A percentile compares a stretch with the other conserved stretches of the same genome.
phyloP scores from a whole-genome alignment of 1,140 invertebrate genomes.

The Holcopasites calliopsidis region DNA sequence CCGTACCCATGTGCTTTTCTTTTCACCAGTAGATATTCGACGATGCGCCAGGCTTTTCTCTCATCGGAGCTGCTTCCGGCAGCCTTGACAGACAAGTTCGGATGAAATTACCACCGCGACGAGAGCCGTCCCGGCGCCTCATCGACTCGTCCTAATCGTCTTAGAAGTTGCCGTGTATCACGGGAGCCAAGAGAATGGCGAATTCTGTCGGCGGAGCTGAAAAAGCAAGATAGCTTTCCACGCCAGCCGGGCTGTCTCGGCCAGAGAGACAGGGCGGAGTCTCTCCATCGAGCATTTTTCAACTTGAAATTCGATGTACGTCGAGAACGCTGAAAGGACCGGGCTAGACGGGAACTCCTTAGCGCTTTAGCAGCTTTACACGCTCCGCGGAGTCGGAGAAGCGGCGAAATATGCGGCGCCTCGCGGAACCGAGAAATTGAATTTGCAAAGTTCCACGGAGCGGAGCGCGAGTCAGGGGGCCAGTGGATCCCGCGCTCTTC shows the following conservation, averaged over 20 bases:
- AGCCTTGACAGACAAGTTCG: not conserved
- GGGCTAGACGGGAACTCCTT: constrained; percentile 54
- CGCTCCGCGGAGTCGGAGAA: constrained; percentile 48
- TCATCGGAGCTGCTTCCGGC: not conserved
- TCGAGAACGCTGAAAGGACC: constrained; percentile 33
- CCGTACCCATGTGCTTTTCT: not conserved
- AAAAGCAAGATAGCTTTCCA: not conserved
- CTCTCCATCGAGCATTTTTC: constrained; percentile 25
- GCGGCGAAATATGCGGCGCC: constrained; percentile 57
- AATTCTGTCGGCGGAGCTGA: not conserved
- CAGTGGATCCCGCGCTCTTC: constrained; percentile 2
- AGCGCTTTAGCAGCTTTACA: constrained; percentile 56
- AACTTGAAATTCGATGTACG: constrained; percentile 40
- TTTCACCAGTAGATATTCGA: not conserved
- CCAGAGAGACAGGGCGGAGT: not conserved
- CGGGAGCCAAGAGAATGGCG: not conserved
- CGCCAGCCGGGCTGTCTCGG: not conserved
- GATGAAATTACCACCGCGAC: not conserved
- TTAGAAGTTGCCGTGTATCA: constrained; percentile 21
- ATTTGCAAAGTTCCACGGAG: constrained; percentile 59
- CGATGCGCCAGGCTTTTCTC: not conserved
- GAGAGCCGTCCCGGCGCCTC: not conserved
- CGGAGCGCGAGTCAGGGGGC: constrained; percentile 9
- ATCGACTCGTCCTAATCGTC: constrained; percentile 47
- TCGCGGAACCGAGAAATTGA: constrained; percentile 63